Conservation (phyloP, 2,888 invertebrate genomes). For the Limenitis arthemis region DNA sequence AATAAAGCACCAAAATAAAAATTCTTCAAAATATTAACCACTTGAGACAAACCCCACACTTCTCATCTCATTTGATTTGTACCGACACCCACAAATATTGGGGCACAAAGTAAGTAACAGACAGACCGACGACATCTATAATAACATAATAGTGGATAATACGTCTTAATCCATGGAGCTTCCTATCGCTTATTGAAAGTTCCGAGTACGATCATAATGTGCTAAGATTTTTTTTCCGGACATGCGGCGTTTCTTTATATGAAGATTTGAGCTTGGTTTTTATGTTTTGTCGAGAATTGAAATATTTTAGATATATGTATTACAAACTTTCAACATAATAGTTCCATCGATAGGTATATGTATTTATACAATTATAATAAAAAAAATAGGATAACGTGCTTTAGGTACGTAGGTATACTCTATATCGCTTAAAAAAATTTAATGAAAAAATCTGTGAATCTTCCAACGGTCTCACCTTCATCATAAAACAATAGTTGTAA, state of each 20-base stretch:
- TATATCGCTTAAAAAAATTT: too few species aligned
- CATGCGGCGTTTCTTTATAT: not conserved
- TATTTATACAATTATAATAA: too few species aligned
- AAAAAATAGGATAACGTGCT: too few species aligned
- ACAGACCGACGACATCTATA: slow-evolving; percentile 19
- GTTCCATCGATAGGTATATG: too few species aligned
- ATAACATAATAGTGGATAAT: slow-evolving; percentile 23
- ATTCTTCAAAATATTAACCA: not conserved
- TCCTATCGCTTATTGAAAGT: slow-evolving; percentile 20
- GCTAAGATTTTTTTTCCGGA: slow-evolving; percentile 1
- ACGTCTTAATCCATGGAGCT: slow-evolving; percentile 22
- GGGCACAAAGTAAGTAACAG: slow-evolving; percentile 11
- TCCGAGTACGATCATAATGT: slow-evolving; percentile 14
- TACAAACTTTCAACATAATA: too few species aligned
- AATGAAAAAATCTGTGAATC: too few species aligned
- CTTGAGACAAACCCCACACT: slow-evolving; percentile 19
- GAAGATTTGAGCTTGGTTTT: too few species aligned
- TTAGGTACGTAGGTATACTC: too few species aligned
- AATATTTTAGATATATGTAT: too few species aligned
- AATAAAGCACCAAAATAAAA: not conserved
- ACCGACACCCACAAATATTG: slow-evolving; percentile 38
- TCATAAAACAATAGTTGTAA: too few species aligned
- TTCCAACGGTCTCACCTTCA: too few species aligned
- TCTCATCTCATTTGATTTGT: slow-evolving; percentile 27
- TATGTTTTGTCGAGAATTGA: too few species aligned